Evolutionary conservation across 1,140 invertebrate genomes (phyloP), one percentile per base, ranked within the genome.

Genomic region (Branchinecta lynchi): DNA sequence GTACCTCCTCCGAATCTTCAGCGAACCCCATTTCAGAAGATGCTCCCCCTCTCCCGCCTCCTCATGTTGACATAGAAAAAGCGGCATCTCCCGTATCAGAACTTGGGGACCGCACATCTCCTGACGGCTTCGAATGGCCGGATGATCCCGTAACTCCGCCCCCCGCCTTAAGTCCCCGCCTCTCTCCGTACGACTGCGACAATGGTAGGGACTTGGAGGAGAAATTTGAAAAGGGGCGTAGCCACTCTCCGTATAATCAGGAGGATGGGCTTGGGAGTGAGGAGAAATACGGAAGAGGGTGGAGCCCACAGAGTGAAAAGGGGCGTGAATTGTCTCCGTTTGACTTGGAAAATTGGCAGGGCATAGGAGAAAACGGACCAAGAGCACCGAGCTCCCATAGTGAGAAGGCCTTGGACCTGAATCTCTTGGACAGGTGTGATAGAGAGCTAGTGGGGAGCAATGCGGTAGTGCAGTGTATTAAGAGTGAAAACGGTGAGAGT

Each of bases 101-200:
- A 0, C 77, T 89, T 21, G 88, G 87, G n/a, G 87, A 87, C 75
- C 82, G 87, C 72, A 85, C 86, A 70, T 89, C 87, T 79, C 88
- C 88, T 3, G 87, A 89, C 81, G 87, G 86, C 71, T 79, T 86
- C 72, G 81, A 82, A 70, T 71, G 71, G 71, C 68, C 71, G 8
- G 65, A 66, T 12, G 44, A 45, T 44, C 66, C 71, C n/a, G 51
- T 60, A 60, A 65, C 71, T 7, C 69, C 71, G 0, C 71, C 71
- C 43, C 71, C 68, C 21, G 17, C 12, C 6, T 32, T 32, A 5
- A 32, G 32, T 32, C 32, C 32, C 32, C 32, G 32, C 32, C 32
- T 32, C 32, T 32, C 32, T 32, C 32, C 32, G 32, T 32, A 32
- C 32, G 32, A 32, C 32, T 32, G 32, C 32, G 32, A 32, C 32